phyloP scores from a whole-genome alignment of 2,113 vertebrate genomes.

The Nycticryphes semicollaris region DNA sequence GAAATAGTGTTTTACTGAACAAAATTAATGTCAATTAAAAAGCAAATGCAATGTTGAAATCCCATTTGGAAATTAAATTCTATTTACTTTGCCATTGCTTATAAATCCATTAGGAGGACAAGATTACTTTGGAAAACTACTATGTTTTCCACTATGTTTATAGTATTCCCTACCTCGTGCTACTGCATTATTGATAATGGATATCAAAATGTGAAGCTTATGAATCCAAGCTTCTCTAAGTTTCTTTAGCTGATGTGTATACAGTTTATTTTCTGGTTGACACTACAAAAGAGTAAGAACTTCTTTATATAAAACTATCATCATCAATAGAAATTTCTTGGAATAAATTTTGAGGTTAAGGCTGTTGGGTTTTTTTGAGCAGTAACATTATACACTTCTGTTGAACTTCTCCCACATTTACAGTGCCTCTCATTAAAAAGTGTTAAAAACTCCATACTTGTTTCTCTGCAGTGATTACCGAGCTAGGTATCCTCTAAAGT shows the following conservation, averaged over 20 bases:
- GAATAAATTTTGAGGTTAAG: background rate
- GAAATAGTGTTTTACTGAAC: background rate
- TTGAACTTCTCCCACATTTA: background rate
- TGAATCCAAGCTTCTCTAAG: background rate
- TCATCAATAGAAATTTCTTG: background rate
- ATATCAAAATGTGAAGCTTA: background rate
- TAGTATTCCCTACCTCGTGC: background rate
- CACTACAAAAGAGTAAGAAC: background rate
- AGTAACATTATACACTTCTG: background rate
- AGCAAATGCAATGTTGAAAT: background rate
- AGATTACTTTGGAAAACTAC: background rate
- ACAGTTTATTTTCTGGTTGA: background rate
- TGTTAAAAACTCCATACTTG: background rate
- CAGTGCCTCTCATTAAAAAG: background rate
- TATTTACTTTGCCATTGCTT: background rate
- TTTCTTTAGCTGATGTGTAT: background rate
- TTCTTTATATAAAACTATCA: background rate
- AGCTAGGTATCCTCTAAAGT: background rate
- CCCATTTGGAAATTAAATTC: background rate
- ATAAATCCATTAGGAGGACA: background rate
- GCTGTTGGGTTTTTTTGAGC: fast-evolving
- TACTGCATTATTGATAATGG: background rate
- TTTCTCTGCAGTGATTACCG: background rate
- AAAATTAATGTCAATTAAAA: background rate
- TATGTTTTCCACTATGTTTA: background rate